Base-by-base conservation (phyloP, 2,888 invertebrate genomes). In the Rhamphomyia laevipes region DNA sequence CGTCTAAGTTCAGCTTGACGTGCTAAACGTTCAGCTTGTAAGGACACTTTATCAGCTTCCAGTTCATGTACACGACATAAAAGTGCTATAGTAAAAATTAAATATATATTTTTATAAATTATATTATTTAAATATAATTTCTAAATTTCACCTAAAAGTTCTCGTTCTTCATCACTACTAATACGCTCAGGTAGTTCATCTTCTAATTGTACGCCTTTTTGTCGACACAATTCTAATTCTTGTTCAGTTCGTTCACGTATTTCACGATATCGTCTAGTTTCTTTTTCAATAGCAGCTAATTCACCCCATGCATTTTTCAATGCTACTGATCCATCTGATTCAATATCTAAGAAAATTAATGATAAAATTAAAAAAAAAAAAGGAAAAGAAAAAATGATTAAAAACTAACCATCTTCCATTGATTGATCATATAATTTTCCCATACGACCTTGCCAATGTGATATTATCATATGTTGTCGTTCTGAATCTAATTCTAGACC, bases 31-130 rank as follows among this genome's bases (percentile, higher is more conserved):
- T 89, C 87, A 3, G 91, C 89, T 70, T 92, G 91, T 59, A 93
- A 74, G 58, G 93, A 92, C 71, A 89, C 81, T 72, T 92, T 95
- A 67, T 93, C 91, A 1, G 94, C 92, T 71, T 95, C 95, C 49
- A 94, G 74, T 70, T 93, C 90, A 65, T 95, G 94, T 37, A 95
- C 92, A 56, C 89, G 80, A 61, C 92, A 88, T 66, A 96, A 82
- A 45, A 96, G 73, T 18, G 86, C 83, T 51, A 91, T 5, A 51
- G 51, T 47, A 92, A 21, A 44, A 45, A 16, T 70, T 13, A 15
- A 16, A 12, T 21, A 11, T 5, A 11, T 40, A 18, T 33, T 18
- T 17, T 18, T 35, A 13, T 30, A 27, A 4, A 17, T 2, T 9
- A 4, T 42, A 42, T 47, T 42, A 27, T 33, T 10, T 42, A 27